Evolutionary conservation across 2,113 vertebrate species (phyloP), one percentile per base, ranked within the genome.

Genomic region (Callipepla squamata): DNA sequence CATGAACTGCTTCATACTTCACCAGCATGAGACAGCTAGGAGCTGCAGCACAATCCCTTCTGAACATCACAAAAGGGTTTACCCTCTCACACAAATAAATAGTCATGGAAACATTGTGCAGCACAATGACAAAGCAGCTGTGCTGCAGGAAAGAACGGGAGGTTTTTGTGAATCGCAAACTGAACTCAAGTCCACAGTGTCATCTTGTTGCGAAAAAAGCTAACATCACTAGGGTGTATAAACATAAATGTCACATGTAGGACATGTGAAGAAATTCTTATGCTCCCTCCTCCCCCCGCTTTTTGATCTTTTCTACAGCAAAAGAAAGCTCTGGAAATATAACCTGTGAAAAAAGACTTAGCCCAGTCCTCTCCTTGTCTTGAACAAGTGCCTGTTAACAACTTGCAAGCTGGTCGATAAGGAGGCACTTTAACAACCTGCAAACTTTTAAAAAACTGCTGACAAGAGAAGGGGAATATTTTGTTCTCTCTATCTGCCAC

Each of bases 141-240:
- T 11, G 76, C 76, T 75, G 47, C 68, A 86, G 77, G 47, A 92
- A 93, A 86, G 85, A 94, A 86, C 85, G 51, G 73, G 88, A 86
- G 92, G 93, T 95, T 93, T 83, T 55, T 90, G 80, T 92, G 83
- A 88, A 83, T 78, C 69, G 40, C 90, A 93, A 95, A 93, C 57
- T 95, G 92, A 90, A 96, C 94, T 78, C 57, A 26, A 90, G 95
- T 96, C 73, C 93, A 86, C 85, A 75, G 22, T 93, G 92, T 94
- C 80, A 88, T 78, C 83, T 80, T 80, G 14, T 96, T 96, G 96
- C 95, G 92, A 90, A 96, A 96, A 95, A 95, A 96, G 20, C 96
- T 92, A 96, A 96, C 95, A 96, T 90, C 93, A 73, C 73, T 65
- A 58, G 42, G 47, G 47, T 70, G n/a, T 88, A 93, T 67, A 86